A percentile compares a stretch with the other conserved stretches of the same genome.
These are phyloP conservation scores for Aeoliscus strigatus DNA, from an alignment of 2,797 vertebrate genomes.

Conservation along the genomic window DNA sequence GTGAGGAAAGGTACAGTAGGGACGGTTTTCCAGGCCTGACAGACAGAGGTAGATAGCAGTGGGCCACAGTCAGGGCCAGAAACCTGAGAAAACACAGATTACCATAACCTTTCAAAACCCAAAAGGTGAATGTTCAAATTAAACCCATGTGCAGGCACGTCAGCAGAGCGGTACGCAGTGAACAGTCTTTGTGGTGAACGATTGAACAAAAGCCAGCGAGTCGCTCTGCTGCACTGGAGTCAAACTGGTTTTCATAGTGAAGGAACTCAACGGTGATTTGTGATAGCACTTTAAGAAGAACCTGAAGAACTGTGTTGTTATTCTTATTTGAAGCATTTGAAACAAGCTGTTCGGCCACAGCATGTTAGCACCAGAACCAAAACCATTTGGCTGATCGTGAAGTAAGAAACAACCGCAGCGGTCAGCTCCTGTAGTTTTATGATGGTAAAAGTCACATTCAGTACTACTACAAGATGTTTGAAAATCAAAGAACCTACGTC, in stretches of 20 bases:
- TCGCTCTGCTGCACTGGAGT: constrained; percentile 32
- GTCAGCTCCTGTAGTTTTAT: constrained; percentile 12
- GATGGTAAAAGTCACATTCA: constrained; percentile 39
- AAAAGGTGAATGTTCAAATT: constrained; percentile 35
- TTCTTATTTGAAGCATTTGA: background rate
- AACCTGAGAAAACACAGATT: constrained; percentile 65
- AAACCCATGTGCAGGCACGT: constrained; percentile 39
- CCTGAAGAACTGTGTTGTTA: constrained; percentile 32
- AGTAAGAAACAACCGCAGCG: constrained; percentile 12
- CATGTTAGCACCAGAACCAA: constrained; percentile 44
- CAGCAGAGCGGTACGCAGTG: too few species aligned
- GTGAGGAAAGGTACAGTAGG: constrained; percentile 54
- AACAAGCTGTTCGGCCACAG: constrained; percentile 33
- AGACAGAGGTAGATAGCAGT: constrained; percentile 72
- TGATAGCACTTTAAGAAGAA: constrained; percentile 51
- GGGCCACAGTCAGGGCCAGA: constrained; percentile 47
- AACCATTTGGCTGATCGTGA: constrained; percentile 27
- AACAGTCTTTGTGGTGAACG: too few species aligned
- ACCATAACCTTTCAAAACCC: constrained; percentile 56
- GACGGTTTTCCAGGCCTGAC: constrained; percentile 65
- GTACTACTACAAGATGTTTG: constrained; percentile 33
- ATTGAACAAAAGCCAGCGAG: too few species aligned
- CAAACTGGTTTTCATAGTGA: constrained; percentile 18
- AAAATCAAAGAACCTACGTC: constrained; percentile 4
- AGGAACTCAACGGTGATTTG: constrained; percentile 18